phyloP scores from a whole-genome alignment of 2,797 vertebrate genomes.

The Phalanger gymnotis region DNA sequence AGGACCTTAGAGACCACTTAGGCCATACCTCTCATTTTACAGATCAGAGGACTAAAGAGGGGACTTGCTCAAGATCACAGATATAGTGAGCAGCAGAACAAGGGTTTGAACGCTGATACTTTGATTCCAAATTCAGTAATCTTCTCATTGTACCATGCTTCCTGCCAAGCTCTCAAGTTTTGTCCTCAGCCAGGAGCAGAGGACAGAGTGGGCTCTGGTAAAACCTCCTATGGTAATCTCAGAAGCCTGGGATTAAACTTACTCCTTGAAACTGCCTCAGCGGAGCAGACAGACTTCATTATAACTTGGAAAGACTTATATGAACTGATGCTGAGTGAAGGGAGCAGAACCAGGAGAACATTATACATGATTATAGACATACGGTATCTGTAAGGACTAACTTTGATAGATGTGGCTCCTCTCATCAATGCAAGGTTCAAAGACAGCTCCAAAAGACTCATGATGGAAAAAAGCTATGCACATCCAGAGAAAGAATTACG shows the following conservation, averaged over 20 bases:
- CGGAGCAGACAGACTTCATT: too few relatives aligned
- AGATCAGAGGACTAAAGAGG: not conserved
- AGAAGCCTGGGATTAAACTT: not conserved
- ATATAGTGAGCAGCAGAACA: not conserved
- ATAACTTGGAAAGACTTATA: too few relatives aligned
- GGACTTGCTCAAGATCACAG: not conserved
- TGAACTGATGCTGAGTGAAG: too few relatives aligned
- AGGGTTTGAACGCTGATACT: not conserved
- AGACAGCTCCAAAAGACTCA: too few relatives aligned
- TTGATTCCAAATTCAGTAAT: not conserved
- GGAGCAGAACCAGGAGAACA: too few relatives aligned
- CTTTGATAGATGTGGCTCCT: too few relatives aligned
- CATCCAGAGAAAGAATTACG: too few relatives aligned
- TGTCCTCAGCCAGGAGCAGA: not conserved
- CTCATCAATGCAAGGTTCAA: too few relatives aligned
- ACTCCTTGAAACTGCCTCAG: not conserved
- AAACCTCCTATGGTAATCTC: not conserved
- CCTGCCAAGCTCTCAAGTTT: not conserved
- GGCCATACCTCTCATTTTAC: not conserved
- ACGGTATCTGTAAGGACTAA: too few relatives aligned
- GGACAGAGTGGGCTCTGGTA: not conserved
- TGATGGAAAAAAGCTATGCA: too few relatives aligned
- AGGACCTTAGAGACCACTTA: constrained; percentile 26
- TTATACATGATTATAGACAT: too few relatives aligned
- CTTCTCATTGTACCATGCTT: not conserved